phyloP scores from a whole-genome alignment of 2,888 invertebrate species.

The Drosophila dives region DNA sequence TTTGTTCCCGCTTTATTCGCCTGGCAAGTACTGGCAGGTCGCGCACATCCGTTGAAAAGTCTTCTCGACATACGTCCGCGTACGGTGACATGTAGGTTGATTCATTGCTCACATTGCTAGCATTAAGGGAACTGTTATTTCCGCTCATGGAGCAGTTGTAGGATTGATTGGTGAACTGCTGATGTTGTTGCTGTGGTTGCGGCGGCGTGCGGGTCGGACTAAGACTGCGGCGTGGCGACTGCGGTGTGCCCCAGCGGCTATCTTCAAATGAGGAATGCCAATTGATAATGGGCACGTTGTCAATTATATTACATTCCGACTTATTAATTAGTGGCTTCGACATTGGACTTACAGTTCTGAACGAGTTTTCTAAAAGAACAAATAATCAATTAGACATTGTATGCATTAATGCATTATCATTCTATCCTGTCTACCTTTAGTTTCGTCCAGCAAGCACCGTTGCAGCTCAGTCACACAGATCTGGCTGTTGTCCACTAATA shows the following conservation, averaged over 20 bases:
- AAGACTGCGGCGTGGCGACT: slow-evolving; percentile 77
- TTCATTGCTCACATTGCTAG: slow-evolving; percentile 75
- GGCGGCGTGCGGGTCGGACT: slow-evolving; percentile 69
- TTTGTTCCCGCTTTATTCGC: slow-evolving; percentile 74
- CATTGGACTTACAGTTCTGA: slow-evolving; percentile 50
- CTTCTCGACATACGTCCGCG: slow-evolving; percentile 80
- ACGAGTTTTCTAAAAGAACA: slow-evolving; percentile 77
- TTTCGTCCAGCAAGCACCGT: slow-evolving; percentile 86
- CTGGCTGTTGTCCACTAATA: slow-evolving; percentile 82
- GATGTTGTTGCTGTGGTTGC: slow-evolving; percentile 57
- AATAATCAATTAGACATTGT: not conserved
- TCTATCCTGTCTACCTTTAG: slow-evolving; percentile 69
- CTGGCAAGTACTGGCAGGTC: slow-evolving; percentile 72
- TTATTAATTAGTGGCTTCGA: slow-evolving; percentile 40
- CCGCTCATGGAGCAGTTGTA: slow-evolving; percentile 70
- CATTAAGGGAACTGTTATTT: slow-evolving; percentile 76
- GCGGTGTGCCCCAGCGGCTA: slow-evolving; percentile 81
- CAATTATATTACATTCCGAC: slow-evolving; percentile 62
- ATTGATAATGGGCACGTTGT: slow-evolving; percentile 76
- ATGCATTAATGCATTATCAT: not conserved
- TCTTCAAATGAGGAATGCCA: slow-evolving; percentile 85
- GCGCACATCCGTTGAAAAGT: slow-evolving; percentile 86
- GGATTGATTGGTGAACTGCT: slow-evolving; percentile 57
- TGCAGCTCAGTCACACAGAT: slow-evolving; percentile 86
- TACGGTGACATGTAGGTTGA: slow-evolving; percentile 82